Evolutionary conservation across 2,113 vertebrate species (phyloP), one percentile per base, ranked within the genome.

Genomic region (Eubucco bourcierii): DNA sequence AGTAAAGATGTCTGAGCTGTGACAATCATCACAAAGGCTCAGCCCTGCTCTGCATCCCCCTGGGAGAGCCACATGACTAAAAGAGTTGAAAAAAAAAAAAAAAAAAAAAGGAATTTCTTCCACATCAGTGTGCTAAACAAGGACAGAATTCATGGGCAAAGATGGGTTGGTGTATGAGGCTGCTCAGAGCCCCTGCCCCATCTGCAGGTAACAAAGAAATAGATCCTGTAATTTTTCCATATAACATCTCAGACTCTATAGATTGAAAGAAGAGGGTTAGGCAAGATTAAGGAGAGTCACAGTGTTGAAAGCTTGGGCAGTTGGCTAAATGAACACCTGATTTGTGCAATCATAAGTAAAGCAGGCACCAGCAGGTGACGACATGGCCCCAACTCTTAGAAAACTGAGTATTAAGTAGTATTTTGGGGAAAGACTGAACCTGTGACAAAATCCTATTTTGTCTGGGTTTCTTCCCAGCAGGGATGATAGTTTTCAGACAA

Each of bases 1-100:
- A 0, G 0, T 0, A 52, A 71, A 72, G 9, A 44, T 53, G 19
- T 37, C 50, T 64, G 50, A 64, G 47, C 17, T 0, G 1, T 23
- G 15, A 31, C 33, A 68, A 31, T 33, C 28, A 58, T 15, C 63
- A 61, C 4, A 53, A 61, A 70, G 34, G n/a, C 15, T 80, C 60
- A 34, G 50, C 19, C 67, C 25, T 25, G 8, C 23, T 77, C 56
- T 53, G 44, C 39, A 61, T 53, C 18, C 21, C 29, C 39, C 17
- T 37, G 65, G 19, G 65, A 83, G 25, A 83, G 28, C 10, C 46
- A 80, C 6, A 10, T 4, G 17, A 55, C 46, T 44, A 53, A 72
- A 59, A 71, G 6, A 4, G 10, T 1, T 16, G 37, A 37, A 37
- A 37, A 37, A 37, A 37, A 37, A 37, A 37, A 37, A 37, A 37